Evolutionary conservation across 2,113 vertebrate genomes (phyloP), one percentile per base, ranked within the genome.

Genomic region (Siniperca chuatsi): DNA sequence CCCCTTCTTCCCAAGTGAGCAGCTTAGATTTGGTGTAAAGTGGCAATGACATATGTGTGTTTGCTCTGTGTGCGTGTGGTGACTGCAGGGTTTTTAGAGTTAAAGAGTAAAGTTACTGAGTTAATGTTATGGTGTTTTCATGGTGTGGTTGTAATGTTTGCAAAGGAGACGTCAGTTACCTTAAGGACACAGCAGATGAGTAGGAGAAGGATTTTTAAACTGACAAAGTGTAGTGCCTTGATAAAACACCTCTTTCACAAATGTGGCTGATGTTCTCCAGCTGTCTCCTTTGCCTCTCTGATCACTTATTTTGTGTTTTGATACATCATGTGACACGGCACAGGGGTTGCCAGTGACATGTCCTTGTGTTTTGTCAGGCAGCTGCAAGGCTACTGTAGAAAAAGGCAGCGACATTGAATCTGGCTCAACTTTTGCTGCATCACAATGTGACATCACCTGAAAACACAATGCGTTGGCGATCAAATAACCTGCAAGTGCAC

Each of bases 281-380:
- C 55, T n/a, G 25, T 68, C 11, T 68, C 21, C 20, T 44, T 35
- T 29, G 64, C 7, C 48, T 78, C 40, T 66, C 4, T n/a, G 12
- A 55, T 60, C 44, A 37, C 33, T 48, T 73, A 48, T 55, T 77
- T 75, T 71, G n/a, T 70, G 40, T 71, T 83, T 67, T 54, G n/a
- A 71, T 69, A 25, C 25, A 58, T 8, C 57, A 66, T 70, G 40
- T 55, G 54, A 46, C 67, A 21, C 4, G 35, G 60, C 73, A 25
- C 86, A 87, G 81, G 61, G 78, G 82, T 74, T 78, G 68, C 68
- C 62, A 81, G 46, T 68, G 78, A 71, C 40, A 16, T 76, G 70
- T 67, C 65, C 76, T 78, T 78, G 68, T 44, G 55, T 54, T 72
- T 79, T 72, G 71, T 66, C 25, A 61, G 72, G 29, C 25, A 68